Conservation (phyloP, 2,113 vertebrate genomes). For the rat (Rattus norvegicus) region DNA sequence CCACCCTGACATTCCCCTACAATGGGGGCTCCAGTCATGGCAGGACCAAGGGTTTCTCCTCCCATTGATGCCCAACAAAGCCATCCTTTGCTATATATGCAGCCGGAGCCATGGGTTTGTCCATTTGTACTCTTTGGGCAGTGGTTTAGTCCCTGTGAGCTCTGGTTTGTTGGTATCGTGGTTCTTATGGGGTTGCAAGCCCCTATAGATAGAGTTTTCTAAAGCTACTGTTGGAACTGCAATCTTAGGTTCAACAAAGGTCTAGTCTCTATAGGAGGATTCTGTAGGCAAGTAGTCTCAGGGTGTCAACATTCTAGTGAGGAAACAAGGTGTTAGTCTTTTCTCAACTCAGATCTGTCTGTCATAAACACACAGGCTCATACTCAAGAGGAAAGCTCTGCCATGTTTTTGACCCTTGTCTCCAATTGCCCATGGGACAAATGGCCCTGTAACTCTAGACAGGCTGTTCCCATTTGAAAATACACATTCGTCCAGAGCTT, state of each 20-base stretch:
- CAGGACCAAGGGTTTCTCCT: too few species aligned
- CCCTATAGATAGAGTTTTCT: neutral
- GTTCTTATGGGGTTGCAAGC: too few species aligned
- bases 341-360: neutral
- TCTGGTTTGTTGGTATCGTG: too few species aligned
- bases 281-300: neutral
- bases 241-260: neutral
- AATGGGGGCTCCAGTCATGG: too few species aligned
- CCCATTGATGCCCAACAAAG: too few species aligned
- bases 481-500: neutral
- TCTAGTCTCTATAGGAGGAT: neutral
- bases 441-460: neutral
- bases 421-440: neutral
- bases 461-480: neutral
- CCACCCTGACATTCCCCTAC: too few species aligned
- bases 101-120: too few species aligned
- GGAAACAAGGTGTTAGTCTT: neutral
- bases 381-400: neutral
- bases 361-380: neutral
- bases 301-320: neutral
- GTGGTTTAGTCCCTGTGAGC: too few species aligned
- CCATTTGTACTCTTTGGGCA: too few species aligned
- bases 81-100: too few species aligned
- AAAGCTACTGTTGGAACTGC: neutral
- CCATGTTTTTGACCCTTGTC: neutral